Conservation (phyloP, 2,113 vertebrate species). For the Brienomyrus brachyistius region DNA sequence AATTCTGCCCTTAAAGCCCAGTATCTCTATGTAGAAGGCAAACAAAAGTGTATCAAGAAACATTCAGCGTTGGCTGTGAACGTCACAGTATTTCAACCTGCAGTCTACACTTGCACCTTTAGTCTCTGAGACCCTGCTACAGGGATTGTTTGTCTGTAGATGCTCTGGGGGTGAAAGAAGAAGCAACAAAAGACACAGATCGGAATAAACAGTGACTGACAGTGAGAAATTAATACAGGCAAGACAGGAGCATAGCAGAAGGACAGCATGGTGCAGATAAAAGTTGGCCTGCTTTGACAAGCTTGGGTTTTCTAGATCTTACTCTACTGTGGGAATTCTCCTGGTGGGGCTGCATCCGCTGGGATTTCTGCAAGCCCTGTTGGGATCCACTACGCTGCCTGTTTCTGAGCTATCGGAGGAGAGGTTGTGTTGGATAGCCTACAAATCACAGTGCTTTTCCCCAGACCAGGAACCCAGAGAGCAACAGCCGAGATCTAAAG, state of each 20-base stretch:
- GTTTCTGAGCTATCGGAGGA: neutral
- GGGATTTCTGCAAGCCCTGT: neutral
- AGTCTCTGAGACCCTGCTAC: neutral
- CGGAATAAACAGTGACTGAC: neutral
- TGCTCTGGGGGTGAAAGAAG: neutral
- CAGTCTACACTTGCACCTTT: neutral
- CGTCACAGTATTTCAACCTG: neutral
- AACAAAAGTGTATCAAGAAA: neutral
- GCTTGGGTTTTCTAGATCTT: neutral
- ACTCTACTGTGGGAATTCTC: neutral
- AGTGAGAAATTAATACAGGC: neutral
- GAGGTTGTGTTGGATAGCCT: neutral
- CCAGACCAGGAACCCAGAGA: neutral
- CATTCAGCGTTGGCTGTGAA: neutral
- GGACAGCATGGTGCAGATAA: neutral
- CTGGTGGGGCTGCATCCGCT: neutral
- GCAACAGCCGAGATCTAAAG: neutral
- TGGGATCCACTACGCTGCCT: neutral
- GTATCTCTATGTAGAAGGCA: neutral
- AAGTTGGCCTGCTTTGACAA: neutral
- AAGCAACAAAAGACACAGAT: neutral
- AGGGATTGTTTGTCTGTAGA: neutral
- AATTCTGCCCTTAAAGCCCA: neutral
- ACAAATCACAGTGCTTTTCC: neutral
- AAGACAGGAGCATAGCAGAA: neutral